Evolutionary conservation across 2,888 invertebrate genomes (phyloP).

Genomic region (Boloria euphrosyne): DNA sequence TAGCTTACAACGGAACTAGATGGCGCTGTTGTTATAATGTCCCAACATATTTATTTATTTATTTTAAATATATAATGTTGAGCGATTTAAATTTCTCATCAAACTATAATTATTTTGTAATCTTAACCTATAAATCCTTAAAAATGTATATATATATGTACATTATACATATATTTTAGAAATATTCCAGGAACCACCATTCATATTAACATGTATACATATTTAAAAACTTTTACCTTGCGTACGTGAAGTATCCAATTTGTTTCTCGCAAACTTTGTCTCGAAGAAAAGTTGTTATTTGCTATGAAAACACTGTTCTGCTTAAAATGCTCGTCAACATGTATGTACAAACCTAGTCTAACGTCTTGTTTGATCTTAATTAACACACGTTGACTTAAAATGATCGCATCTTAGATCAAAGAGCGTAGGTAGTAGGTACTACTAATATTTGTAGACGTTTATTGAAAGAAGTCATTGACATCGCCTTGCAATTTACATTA

Average conservation of each 20-base stretch:
- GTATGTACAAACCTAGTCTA: constrained; percentile 43
- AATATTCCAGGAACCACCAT: too few species aligned
- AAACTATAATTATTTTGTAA: too few species aligned
- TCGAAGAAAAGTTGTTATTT: constrained; percentile 22
- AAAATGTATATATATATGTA: too few species aligned
- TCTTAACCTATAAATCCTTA: too few species aligned
- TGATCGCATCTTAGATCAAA: constrained; percentile 76
- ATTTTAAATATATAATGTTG: too few species aligned
- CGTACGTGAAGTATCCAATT: not conserved
- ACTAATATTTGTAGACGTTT: constrained; percentile 72
- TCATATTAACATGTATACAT: too few species aligned
- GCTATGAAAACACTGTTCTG: constrained; percentile 28
- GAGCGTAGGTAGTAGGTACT: constrained; percentile 50
- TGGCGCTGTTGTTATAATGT: too few species aligned
- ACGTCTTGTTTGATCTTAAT: constrained; percentile 79
- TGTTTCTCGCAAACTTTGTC: constrained; percentile 1
- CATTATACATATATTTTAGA: too few species aligned
- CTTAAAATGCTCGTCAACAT: constrained; percentile 29
- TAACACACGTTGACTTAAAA: constrained; percentile 70
- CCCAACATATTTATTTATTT: too few species aligned
- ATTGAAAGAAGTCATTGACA: constrained; percentile 70
- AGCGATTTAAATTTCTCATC: too few species aligned
- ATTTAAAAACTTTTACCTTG: too few species aligned
- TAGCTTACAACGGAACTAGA: too few species aligned
- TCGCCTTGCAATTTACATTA: constrained; percentile 26